phyloP scores from a whole-genome alignment of 2,113 vertebrate species.

The Willisornis vidua region DNA sequence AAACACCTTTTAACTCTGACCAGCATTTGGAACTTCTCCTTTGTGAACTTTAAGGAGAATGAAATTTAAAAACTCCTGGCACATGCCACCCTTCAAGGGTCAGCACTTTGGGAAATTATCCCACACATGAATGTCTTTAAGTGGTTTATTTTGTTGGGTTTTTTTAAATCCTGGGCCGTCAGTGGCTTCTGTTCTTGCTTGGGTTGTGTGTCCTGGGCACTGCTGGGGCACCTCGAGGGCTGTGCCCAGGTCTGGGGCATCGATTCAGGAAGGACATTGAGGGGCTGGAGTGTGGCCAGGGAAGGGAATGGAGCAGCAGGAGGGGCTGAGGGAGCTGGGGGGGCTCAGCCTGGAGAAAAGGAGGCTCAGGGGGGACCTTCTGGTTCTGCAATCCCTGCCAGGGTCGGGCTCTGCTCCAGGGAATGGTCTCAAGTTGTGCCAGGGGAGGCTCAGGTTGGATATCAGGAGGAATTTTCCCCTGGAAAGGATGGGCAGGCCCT shows the following conservation, averaged over 20 bases:
- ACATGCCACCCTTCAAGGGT: not conserved
- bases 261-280: not conserved
- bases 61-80: not conserved
- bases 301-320: not conserved
- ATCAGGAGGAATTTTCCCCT: not conserved
- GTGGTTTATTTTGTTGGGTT: not conserved
- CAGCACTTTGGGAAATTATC: not conserved
- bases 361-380: not conserved
- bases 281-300: not conserved
- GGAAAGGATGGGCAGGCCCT: not conserved
- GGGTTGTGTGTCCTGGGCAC: not conserved
- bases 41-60: not conserved
- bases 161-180: not conserved
- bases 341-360: not conserved
- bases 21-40: not conserved
- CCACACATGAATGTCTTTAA: not conserved
- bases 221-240: not conserved
- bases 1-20: not conserved
- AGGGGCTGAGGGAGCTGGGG: not conserved
- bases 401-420: not conserved
- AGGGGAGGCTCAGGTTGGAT: not conserved
- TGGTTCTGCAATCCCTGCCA: not conserved
- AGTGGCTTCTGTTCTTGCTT: not conserved
- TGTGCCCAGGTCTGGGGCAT: not conserved
- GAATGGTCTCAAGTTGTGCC: not conserved